phyloP scores from a whole-genome alignment of 2,113 vertebrate species.

The Panthera tigris region DNA sequence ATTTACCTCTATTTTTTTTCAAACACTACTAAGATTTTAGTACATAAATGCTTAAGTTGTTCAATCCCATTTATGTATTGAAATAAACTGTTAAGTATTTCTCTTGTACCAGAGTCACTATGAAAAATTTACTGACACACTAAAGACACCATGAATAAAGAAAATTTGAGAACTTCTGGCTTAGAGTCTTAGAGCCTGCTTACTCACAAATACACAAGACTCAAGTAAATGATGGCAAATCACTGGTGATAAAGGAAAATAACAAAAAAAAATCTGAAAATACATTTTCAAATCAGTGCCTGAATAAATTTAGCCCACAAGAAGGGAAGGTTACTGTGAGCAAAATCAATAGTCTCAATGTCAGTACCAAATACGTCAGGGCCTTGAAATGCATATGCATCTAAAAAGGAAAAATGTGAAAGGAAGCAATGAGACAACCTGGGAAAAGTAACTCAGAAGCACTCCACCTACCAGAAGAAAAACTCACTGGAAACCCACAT shows the following conservation, averaged over 20 bases:
- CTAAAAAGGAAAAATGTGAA: background rate
- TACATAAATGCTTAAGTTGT: slow-evolving; percentile 35
- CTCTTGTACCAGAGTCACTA: background rate
- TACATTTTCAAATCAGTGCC: background rate
- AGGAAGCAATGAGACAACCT: background rate
- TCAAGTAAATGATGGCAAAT: slow-evolving; percentile 25
- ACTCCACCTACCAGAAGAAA: background rate
- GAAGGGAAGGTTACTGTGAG: background rate
- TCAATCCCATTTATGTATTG: background rate
- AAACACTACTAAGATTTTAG: slow-evolving; percentile 42
- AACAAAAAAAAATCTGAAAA: slow-evolving; percentile 23
- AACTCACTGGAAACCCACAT: background rate
- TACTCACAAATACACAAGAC: background rate
- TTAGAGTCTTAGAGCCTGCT: background rate
- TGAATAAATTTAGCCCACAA: background rate
- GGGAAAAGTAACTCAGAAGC: slow-evolving; percentile 21
- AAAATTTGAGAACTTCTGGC: slow-evolving; percentile 20
- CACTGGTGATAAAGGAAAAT: background rate
- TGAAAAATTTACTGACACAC: slow-evolving; percentile 34
- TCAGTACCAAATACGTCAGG: background rate
- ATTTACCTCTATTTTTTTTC: slow-evolving; percentile 44
- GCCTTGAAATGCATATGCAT: background rate
- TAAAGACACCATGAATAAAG: background rate
- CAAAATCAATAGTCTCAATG: slow-evolving; percentile 30
- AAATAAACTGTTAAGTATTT: slow-evolving; percentile 38